A percentile compares a stretch with the other conserved stretches of the same genome.
phyloP scores from a whole-genome alignment of 2,113 vertebrate genomes.

The Gymnarchus niloticus region DNA sequence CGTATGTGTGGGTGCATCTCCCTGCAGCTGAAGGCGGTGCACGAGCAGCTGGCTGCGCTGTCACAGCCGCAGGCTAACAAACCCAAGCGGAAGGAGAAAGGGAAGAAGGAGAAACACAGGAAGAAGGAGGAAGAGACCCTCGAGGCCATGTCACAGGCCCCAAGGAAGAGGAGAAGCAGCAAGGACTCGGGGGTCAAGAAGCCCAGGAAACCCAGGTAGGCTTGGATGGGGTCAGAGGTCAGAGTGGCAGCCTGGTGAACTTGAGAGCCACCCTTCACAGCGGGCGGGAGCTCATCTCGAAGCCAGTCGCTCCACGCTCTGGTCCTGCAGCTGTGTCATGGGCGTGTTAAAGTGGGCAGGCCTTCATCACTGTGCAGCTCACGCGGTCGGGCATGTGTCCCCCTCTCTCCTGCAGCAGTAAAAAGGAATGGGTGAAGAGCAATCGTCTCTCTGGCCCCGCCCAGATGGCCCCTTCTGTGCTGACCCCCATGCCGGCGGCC shows the following conservation, averaged over 20 bases:
- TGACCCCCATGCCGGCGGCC: slow-evolving; percentile 55
- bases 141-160: slow-evolving; percentile 41
- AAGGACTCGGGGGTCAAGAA: slow-evolving; percentile 67
- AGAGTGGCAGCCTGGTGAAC: not conserved
- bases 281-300: no score
- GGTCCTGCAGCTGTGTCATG: no score
- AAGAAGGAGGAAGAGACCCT: slow-evolving; percentile 67
- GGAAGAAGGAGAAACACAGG: slow-evolving; percentile 82
- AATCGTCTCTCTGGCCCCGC: slow-evolving; percentile 47
- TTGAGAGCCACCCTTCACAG: no score
- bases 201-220: slow-evolving; percentile 72
- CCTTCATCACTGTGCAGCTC: not conserved
- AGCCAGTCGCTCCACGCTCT: no score
- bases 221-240: no score
- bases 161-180: slow-evolving; percentile 53
- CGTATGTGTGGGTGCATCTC: no score
- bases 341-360: no score
- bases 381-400: not conserved
- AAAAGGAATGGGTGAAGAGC: slow-evolving; percentile 74
- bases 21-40: slow-evolving; percentile 92
- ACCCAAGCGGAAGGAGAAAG: slow-evolving; percentile 91
- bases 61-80: no score
- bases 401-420: slow-evolving; percentile 51
- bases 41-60: no score
- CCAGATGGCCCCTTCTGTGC: slow-evolving; percentile 43